Base-by-base conservation (phyloP, 2,797 vertebrate genomes). In the Liasis olivaceus region DNA sequence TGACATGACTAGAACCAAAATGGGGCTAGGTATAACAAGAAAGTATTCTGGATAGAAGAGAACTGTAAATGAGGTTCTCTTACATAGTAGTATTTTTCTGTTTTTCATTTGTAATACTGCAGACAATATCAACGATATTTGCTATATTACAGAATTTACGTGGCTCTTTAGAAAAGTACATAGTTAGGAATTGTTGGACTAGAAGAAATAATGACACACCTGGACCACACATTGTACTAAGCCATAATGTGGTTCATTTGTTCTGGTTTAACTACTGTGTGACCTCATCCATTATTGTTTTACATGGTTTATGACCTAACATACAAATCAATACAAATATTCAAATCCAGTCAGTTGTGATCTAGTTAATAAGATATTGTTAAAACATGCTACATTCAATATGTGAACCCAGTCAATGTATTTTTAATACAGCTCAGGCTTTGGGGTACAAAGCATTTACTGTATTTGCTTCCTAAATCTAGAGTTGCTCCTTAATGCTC, bases 1-100 rank as follows among this genome's bases (percentile, higher is more conserved):
- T 91, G 1, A 58, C 9, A 85, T 5, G 85, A 28, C 63, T 22
- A 28, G 2, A 26, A 2, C 6, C 20, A 42, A 24, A 72, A 90
- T 22, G n/a, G 86, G 2, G 85, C 3, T 0, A 86, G 1, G 47
- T 84, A 51, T 2, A 92, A 0, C 64, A 13, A 0, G 0, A 36
- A 36, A 88, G 51, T 14, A 6, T 12, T 62, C 81, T 58, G 69
- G 56, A 36, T 8, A 1, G 20, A 88, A 77, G 0, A 26, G 51
- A 56, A 51, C 5, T 15, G 24, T 54, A 51, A 85, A 85, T 28
- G 47, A 15, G 54, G 24, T 56, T 85, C 2, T 77, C 72, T 77
- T 77, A 1, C 22, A 77, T 77, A 11, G 36, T 77, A 77, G 17
- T 17, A 8, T 42, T 77, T 77, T 8, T 77, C 36, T 51, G 51